Base-by-base conservation (phyloP, 2,888 invertebrate genomes). In the Latrodectus elegans region DNA sequence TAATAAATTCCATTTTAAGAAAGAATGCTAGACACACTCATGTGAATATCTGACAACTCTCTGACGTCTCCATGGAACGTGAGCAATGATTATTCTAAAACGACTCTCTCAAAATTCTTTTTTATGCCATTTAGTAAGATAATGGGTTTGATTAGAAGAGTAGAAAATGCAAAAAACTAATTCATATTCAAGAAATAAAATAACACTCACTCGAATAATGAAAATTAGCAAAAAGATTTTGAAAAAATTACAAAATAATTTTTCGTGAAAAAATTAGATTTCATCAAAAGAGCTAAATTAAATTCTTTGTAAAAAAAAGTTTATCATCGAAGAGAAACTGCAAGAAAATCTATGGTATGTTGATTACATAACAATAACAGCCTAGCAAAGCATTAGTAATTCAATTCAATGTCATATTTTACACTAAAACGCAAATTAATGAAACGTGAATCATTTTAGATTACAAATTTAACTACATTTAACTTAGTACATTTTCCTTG, bases 61-160 rank as follows among this genome's bases (percentile, higher is more conserved):
- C 55, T 70, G 76, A 83, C 51, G 70, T 76, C 74, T 38, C 71
- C 71, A 76, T 71, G 76, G 76, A 76, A 83, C 83, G 64, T 80
- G 80, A 60, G 71, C 72, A 78, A 38, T 70, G 78, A 70, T 79
- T 79, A 72, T 72, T 72, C 64, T 8, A n/a, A 80, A 26, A 68
- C n/a, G 67, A 17, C 17, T 17, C 17, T n/a, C 72, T 70, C 81
- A 22, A 71, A 73, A 22, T 15, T 82, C 67, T 55, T 82, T 60
- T 11, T 75, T 26, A 26, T 60, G 17, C 26, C 64, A 53, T 15
- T 52, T 72, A 26, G 51, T 76, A 83, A 71, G 83, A 76, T 76
- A 76, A 83, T 76, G 75, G 51, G 52, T 75, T 76, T 76, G 51
- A 76, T 52, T 75, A 68, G 65, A 53, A 55, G 60, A 38, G 67